Conservation (phyloP, 2,888 invertebrate genomes). For the Bellardia pandia region DNA sequence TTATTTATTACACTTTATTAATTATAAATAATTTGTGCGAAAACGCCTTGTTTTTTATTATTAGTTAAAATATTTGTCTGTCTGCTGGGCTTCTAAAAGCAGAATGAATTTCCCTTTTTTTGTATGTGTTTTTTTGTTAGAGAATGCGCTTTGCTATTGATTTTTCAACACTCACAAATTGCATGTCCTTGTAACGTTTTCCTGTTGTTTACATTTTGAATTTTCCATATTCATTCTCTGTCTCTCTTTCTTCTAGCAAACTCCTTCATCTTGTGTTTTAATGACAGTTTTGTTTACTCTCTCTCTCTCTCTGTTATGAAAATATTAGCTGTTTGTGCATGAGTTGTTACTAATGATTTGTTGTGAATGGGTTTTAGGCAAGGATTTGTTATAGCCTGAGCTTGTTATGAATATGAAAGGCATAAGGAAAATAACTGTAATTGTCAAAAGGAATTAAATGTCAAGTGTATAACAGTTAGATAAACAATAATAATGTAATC, state of each 20-base stretch:
- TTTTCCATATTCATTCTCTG: slow-evolving; percentile 7
- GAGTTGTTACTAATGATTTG: slow-evolving; percentile 30
- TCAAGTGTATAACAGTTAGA: slow-evolving; percentile 14
- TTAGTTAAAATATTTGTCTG: slow-evolving; percentile 28
- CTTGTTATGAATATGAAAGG: slow-evolving; percentile 50
- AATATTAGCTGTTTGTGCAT: slow-evolving; percentile 13
- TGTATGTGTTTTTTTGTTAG: slow-evolving; percentile 23
- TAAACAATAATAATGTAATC: slow-evolving; percentile 1
- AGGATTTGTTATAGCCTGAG: neutral
- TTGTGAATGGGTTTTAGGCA: slow-evolving; percentile 50
- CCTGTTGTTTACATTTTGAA: slow-evolving; percentile 67
- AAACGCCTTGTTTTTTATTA: slow-evolving; percentile 54
- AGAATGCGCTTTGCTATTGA: slow-evolving; percentile 77
- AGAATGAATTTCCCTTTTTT: slow-evolving; percentile 29
- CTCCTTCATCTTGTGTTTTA: neutral
- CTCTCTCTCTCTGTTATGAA: slow-evolving; percentile 43
- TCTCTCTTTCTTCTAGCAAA: slow-evolving; percentile 8
- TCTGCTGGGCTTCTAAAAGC: slow-evolving; percentile 48
- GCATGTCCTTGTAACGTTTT: slow-evolving; percentile 81
- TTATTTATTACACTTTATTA: neutral
- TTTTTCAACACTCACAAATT: slow-evolving; percentile 76
- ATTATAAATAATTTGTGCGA: slow-evolving; percentile 42
- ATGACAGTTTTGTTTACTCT: slow-evolving; percentile 21
- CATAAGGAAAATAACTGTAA: slow-evolving; percentile 15
- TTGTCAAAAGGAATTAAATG: slow-evolving; percentile 42